These are phyloP conservation scores for Oncopeltus fasciatus DNA, from an alignment of 1,140 invertebrate species.

Conservation along the genomic window DNA sequence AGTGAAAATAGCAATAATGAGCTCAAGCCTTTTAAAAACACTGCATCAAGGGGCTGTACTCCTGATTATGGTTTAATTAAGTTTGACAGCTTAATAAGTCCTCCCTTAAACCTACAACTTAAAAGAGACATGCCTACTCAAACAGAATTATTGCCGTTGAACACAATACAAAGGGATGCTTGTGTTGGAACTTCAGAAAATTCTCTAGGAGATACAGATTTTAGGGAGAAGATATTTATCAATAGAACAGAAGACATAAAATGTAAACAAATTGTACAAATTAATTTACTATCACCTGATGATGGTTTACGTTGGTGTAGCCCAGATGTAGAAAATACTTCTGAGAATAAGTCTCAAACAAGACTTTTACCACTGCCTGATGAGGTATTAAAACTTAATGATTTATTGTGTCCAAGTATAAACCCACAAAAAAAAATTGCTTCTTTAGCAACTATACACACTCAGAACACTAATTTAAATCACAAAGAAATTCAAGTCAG, in stretches of 20 bases:
- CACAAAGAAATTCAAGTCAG: no score
- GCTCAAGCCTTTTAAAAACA: not conserved
- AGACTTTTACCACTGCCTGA: not conserved
- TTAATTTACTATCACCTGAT: no score
- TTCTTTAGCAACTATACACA: no score
- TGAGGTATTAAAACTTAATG: not conserved
- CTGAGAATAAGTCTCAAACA: not conserved
- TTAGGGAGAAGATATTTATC: no score
- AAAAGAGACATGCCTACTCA: not conserved
- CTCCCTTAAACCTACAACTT: not conserved
- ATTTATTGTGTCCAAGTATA: no score
- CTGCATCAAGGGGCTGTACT: not conserved
- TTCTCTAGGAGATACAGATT: no score
- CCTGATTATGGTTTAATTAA: not conserved
- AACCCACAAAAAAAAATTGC: no score
- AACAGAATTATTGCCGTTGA: not conserved
- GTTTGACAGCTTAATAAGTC: not conserved
- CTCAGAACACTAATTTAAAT: no score
- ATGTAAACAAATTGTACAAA: no score
- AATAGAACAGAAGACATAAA: no score
- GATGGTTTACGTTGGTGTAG: no score
- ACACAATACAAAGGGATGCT: not conserved
- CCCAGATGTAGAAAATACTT: no score
- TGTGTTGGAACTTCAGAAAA: not conserved
- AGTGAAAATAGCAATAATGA: not conserved